Evolutionary conservation across 1,140 invertebrate species (phyloP).

Genomic region (Meloidogyne hapla): DNA sequence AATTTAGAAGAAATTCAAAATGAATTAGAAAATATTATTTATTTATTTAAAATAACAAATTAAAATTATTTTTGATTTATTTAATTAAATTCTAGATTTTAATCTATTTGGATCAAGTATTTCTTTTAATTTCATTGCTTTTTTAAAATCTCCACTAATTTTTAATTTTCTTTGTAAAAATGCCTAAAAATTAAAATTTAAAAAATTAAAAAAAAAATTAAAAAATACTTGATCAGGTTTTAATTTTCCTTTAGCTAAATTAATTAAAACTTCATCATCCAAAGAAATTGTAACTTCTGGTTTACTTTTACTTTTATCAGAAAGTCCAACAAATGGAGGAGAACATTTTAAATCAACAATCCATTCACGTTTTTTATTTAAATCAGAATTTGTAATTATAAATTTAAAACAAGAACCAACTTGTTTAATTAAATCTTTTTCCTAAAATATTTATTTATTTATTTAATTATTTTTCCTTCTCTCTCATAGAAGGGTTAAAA

Average conservation of each 20-base stretch:
- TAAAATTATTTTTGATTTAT: background rate
- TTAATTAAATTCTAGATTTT: conserved; percentile 52
- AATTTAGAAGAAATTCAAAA: conserved; percentile 38
- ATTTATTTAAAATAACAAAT: background rate
- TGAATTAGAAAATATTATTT: conserved; percentile 22
- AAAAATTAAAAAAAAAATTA: conserved; percentile 71
- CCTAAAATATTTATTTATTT: conserved; percentile 73
- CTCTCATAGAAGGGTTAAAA: conserved; percentile 69
- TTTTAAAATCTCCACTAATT: conserved; percentile 68
- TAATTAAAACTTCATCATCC: conserved; percentile 57
- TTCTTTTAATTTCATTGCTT: conserved; percentile 89
- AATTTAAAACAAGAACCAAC: conserved; percentile 67
- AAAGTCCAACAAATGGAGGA: conserved; percentile 52
- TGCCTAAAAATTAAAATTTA: conserved; percentile 69
- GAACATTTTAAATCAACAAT: conserved; percentile 54
- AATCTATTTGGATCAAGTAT: conserved; percentile 64
- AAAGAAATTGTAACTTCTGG: conserved; percentile 57
- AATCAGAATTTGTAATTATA: conserved; percentile 47
- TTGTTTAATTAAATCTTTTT: conserved; percentile 80
- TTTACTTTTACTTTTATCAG: conserved; percentile 13
- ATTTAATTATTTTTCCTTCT: conserved; percentile 73
- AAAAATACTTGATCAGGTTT: conserved; percentile 75
- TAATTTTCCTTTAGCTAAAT: conserved; percentile 75
- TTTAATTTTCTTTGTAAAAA: conserved; percentile 80
- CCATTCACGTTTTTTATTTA: conserved; percentile 50